phyloP scores from a whole-genome alignment of 1,140 invertebrate genomes.

The Drosophila pseudoananassae region DNA sequence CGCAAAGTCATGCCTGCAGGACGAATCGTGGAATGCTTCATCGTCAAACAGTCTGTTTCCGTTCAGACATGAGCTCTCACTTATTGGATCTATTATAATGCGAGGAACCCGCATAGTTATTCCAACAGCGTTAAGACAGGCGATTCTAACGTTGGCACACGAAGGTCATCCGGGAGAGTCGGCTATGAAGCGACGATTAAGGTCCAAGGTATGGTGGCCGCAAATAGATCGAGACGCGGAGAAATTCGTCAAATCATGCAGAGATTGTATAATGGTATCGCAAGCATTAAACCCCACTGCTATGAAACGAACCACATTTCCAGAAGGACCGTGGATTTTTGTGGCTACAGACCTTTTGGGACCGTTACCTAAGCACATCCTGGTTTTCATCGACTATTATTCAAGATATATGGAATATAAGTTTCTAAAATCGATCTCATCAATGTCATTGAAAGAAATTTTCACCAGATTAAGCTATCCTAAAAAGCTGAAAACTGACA shows the following conservation, averaged over 20 bases:
- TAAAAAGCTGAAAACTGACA: too few relatives aligned
- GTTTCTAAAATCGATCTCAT: too few relatives aligned
- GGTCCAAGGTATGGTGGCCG: constrained; percentile 86
- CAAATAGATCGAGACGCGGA: constrained; percentile 85
- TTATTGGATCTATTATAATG: constrained; percentile 16
- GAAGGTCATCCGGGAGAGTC: constrained; percentile 85
- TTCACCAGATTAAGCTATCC: too few relatives aligned
- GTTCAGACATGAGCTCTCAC: constrained; percentile 31
- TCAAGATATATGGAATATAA: neutral
- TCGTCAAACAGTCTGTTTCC: constrained; percentile 14
- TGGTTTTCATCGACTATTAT: too few relatives aligned
- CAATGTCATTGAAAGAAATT: too few relatives aligned
- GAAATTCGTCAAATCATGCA: constrained; percentile 83
- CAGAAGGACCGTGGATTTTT: constrained; percentile 20
- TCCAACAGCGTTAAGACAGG: constrained; percentile 46
- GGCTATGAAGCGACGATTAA: constrained; percentile 85
- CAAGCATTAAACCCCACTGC: constrained; percentile 12
- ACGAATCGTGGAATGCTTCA: constrained; percentile 15
- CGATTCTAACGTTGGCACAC: constrained; percentile 80
- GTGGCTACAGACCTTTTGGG: constrained; percentile 22
- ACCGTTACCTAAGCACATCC: too few relatives aligned
- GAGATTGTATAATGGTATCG: too few relatives aligned
- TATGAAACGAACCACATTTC: constrained; percentile 27
- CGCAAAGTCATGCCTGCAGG: too few relatives aligned
- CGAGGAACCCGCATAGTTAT: constrained; percentile 60